Evolutionary conservation across 1,140 invertebrate genomes (phyloP).

Genomic region (Chironomus tepperi): DNA sequence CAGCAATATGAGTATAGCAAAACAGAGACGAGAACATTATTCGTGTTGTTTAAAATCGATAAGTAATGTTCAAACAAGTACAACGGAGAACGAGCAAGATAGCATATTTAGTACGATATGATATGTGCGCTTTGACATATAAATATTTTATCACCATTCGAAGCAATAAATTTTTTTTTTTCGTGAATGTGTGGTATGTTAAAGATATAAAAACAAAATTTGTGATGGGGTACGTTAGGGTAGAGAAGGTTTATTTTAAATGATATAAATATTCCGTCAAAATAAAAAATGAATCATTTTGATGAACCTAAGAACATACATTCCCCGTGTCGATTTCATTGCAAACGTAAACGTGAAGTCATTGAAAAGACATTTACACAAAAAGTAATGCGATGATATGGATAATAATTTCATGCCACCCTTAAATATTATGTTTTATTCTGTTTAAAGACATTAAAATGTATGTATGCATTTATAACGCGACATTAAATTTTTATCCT

Average conservation of each 20-base stretch:
- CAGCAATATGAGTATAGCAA: no score
- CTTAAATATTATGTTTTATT: not conserved
- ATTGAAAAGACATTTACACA: slow-evolving; percentile 13
- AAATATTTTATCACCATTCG: slow-evolving; percentile 14
- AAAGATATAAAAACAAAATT: not conserved
- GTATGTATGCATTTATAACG: slow-evolving; percentile 16
- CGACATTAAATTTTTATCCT: not conserved
- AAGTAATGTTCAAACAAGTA: not conserved
- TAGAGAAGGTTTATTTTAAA: not conserved
- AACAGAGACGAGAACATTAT: not conserved
- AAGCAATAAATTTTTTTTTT: not conserved
- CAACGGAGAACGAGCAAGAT: no score
- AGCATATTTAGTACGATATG: no score
- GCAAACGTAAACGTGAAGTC: not conserved
- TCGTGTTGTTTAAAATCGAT: slow-evolving; percentile 3
- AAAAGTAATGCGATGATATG: not conserved
- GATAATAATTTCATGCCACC: no score
- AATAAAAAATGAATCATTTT: no score
- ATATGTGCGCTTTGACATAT: slow-evolving; percentile 1
- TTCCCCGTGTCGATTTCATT: slow-evolving; percentile 1
- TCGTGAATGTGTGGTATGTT: not conserved
- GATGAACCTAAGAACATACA: not conserved
- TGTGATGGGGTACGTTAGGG: no score
- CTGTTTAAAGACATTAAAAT: slow-evolving; percentile 17
- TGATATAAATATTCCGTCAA: no score